These are phyloP conservation scores for Oscheius sp. DNA, from an alignment of 2,888 invertebrate species.

Conservation along the genomic window DNA sequence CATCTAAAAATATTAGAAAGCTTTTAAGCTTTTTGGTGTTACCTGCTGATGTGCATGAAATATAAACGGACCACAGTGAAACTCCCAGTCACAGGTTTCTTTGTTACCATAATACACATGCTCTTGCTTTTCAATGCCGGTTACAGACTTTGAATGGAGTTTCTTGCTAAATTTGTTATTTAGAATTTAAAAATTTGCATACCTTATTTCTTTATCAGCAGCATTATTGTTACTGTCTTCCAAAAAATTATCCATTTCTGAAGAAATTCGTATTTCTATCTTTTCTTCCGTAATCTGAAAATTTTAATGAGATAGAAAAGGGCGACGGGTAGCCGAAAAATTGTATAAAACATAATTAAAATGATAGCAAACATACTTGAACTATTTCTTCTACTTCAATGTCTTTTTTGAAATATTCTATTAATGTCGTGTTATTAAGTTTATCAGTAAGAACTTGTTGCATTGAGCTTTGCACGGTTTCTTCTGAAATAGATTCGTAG, in stretches of 20 bases:
- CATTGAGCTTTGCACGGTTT: background rate
- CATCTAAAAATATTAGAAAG: background rate
- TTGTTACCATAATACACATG: slow-evolving; percentile 11
- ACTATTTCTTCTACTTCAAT: too few relatives aligned
- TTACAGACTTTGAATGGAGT: background rate
- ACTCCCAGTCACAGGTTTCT: slow-evolving; percentile 2
- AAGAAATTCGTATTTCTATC: background rate
- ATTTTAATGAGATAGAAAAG: too few relatives aligned
- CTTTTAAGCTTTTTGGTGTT: background rate
- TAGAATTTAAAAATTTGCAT: too few relatives aligned
- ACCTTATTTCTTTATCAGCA: background rate
- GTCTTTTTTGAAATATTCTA: background rate
- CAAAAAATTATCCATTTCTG: background rate
- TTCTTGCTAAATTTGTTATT: too few relatives aligned
- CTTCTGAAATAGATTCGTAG: too few relatives aligned
- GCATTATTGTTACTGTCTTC: background rate
- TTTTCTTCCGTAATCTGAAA: too few relatives aligned
- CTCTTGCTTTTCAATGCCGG: background rate
- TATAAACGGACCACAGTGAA: background rate
- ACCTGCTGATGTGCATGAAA: slow-evolving; percentile 6
- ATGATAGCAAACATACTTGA: background rate
- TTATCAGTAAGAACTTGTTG: background rate
- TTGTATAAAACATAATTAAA: background rate
- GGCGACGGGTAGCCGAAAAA: too few relatives aligned
- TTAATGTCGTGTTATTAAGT: background rate